These are phyloP conservation scores for Platypus cylindrus DNA, from an alignment of 2,888 invertebrate genomes.

Conservation along the genomic window DNA sequence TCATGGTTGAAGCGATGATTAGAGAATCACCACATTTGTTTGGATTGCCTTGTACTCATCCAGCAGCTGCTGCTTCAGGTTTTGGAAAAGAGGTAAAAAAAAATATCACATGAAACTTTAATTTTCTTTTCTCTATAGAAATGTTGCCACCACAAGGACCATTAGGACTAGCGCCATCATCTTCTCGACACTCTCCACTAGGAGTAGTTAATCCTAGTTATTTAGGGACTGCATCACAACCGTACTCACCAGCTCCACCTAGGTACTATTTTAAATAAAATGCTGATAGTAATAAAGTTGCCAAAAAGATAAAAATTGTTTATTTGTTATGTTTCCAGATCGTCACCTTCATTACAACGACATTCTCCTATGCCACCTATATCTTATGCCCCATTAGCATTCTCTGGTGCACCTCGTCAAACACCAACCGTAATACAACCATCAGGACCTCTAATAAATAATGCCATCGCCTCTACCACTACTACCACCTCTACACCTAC, in stretches of 20 bases:
- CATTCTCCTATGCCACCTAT: conserved; percentile 12
- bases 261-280: conserved; percentile 23
- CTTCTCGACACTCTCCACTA: conserved; percentile 31
- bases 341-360: conserved; percentile 14
- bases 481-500: conserved; percentile 28
- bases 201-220: conserved; percentile 11
- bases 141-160: conserved; percentile 29
- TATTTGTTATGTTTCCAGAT: conserved; percentile 7
- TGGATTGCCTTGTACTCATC: conserved; percentile 29
- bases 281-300: too few relatives aligned
- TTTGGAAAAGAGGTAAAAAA: too few relatives aligned
- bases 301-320: too few relatives aligned
- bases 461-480: conserved; percentile 7
- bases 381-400: conserved; percentile 10
- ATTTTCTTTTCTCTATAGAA: too few relatives aligned
- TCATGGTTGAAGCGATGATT: conserved; percentile 17
- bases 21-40: conserved; percentile 29
- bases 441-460: conserved; percentile 14
- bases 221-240: not conserved
- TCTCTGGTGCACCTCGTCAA: conserved; percentile 11
- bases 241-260: conserved; percentile 16
- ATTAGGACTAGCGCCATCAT: conserved; percentile 24
- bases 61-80: conserved; percentile 18
- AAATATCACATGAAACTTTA: too few relatives aligned
- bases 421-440: conserved; percentile 14